These are phyloP conservation scores for Lasioglossum marginatum DNA, from an alignment of 2,888 invertebrate genomes.

Conservation along the genomic window DNA sequence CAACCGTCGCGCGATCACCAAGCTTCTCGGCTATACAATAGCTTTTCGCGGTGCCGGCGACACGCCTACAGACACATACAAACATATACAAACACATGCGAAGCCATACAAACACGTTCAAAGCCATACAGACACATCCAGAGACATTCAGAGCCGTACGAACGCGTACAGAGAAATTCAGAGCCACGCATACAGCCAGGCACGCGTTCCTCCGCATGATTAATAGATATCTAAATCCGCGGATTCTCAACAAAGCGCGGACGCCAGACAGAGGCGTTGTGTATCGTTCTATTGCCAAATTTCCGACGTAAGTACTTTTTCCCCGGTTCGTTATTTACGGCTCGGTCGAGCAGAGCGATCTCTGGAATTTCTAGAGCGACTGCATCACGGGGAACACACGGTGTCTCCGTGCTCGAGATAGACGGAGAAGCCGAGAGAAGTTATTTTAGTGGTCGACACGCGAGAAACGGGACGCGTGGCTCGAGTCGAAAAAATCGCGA, in stretches of 20 bases:
- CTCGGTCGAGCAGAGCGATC: slow-evolving; percentile 4
- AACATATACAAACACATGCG: neutral
- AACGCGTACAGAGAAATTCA: neutral
- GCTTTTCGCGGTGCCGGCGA: slow-evolving; percentile 25
- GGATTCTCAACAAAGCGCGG: slow-evolving; percentile 48
- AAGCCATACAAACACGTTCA: too few relatives aligned
- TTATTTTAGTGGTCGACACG: neutral
- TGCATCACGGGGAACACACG: neutral
- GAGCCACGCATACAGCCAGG: neutral
- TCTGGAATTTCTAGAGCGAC: slow-evolving; percentile 26
- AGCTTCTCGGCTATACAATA: neutral
- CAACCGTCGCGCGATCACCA: slow-evolving; percentile 34
- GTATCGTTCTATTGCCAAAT: slow-evolving; percentile 63
- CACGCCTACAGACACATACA: slow-evolving; percentile 18
- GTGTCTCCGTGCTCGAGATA: neutral
- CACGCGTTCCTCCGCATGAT: slow-evolving; percentile 39
- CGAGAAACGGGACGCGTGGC: neutral
- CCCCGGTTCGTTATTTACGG: slow-evolving; percentile 44
- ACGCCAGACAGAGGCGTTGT: slow-evolving; percentile 40
- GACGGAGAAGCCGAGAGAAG: neutral
- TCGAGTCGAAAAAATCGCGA: neutral
- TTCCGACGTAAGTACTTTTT: slow-evolving; percentile 36
- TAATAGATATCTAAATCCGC: slow-evolving; percentile 59
- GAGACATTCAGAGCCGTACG: too few relatives aligned
- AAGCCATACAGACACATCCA: too few relatives aligned